These are phyloP conservation scores for Erebia ligea DNA, from an alignment of 2,888 invertebrate genomes.

Conservation along the genomic window DNA sequence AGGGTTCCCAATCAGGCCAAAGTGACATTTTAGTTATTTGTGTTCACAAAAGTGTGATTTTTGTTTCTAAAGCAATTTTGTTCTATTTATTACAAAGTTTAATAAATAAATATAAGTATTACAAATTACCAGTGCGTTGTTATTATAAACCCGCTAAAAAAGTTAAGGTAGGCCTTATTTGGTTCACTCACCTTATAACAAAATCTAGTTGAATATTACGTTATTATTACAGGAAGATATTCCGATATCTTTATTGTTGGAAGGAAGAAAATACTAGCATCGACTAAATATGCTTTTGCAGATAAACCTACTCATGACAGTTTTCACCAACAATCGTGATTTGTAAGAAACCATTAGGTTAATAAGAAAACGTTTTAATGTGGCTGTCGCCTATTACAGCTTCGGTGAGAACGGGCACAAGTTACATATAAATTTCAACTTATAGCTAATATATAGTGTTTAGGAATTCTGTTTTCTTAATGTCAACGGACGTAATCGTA, in stretches of 20 bases:
- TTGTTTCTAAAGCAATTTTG: slow-evolving; percentile 37
- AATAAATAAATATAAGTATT: slow-evolving; percentile 33
- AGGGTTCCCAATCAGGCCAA: slow-evolving; percentile 41
- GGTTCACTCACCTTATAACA: not conserved
- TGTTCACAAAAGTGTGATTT: slow-evolving; percentile 44
- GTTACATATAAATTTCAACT: not conserved
- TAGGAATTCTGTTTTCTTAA: not conserved
- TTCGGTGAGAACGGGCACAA: not conserved
- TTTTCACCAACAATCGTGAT: too few relatives aligned
- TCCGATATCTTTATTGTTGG: not conserved
- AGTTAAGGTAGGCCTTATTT: slow-evolving; percentile 3
- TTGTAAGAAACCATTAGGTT: too few relatives aligned
- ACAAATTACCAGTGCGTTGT: slow-evolving; percentile 32
- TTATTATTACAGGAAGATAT: not conserved
- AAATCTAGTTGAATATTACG: too few relatives aligned
- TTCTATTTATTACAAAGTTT: slow-evolving; percentile 40
- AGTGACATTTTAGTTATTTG: slow-evolving; percentile 40
- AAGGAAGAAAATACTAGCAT: slow-evolving; percentile 5
- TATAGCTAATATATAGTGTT: not conserved
- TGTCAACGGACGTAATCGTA: not conserved
- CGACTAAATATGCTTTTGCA: slow-evolving; percentile 1
- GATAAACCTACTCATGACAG: too few relatives aligned
- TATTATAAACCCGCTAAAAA: slow-evolving; percentile 23
- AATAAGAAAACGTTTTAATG: too few relatives aligned
- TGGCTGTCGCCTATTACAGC: too few relatives aligned